These are phyloP conservation scores for Dendrocincla fuliginosa DNA, from an alignment of 2,797 vertebrate species.

Conservation along the genomic window DNA sequence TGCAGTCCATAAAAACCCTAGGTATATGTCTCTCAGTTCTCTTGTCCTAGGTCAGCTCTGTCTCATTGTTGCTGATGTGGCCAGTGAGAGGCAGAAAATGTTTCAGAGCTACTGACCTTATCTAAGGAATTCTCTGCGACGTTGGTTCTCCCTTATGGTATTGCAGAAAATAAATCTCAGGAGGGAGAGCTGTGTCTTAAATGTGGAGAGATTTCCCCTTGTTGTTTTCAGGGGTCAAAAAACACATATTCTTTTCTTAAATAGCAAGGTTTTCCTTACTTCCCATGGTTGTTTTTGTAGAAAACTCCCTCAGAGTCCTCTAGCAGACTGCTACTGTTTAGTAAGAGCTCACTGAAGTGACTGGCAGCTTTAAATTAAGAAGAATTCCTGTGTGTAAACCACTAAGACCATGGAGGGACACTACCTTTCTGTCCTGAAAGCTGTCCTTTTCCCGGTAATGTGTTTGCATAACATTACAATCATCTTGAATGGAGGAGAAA, in stretches of 20 bases:
- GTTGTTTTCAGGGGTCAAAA: neutral
- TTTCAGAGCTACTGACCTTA: neutral
- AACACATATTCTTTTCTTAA: neutral
- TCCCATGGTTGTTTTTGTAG: neutral
- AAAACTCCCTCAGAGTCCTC: neutral
- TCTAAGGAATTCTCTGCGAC: rapidly evolving
- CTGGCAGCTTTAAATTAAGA: neutral
- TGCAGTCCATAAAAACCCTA: neutral
- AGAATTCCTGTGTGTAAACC: neutral
- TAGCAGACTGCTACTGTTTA: neutral
- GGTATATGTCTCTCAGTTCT: neutral
- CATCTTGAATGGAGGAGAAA: neutral
- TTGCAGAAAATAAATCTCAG: neutral
- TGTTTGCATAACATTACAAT: neutral
- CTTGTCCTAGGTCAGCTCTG: neutral
- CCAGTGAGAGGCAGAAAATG: neutral
- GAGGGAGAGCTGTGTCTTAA: neutral
- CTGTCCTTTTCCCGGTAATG: neutral
- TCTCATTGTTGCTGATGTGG: neutral
- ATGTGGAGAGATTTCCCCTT: neutral
- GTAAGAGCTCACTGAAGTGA: neutral
- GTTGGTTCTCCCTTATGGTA: neutral
- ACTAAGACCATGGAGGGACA: neutral
- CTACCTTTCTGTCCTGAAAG: neutral
- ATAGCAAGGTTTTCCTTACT: neutral